These are phyloP conservation scores for Lutraria rhynchaena DNA, from an alignment of 1,140 invertebrate species.

Conservation along the genomic window DNA sequence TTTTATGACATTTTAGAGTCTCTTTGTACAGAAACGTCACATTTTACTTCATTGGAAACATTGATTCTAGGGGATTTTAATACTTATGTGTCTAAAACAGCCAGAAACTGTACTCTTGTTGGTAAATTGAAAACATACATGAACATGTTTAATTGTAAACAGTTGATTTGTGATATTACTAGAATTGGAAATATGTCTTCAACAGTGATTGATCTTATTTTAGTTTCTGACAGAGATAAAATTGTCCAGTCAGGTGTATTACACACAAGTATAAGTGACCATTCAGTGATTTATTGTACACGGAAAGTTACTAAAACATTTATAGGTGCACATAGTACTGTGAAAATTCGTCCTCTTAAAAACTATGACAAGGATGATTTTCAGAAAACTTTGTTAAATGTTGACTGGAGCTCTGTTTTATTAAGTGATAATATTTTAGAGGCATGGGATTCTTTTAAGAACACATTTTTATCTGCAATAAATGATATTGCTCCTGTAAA, in stretches of 20 bases:
- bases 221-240: constrained; percentile 13
- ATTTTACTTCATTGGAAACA: constrained; percentile 16
- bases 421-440: constrained; percentile 7
- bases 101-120: constrained; percentile 3
- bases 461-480: constrained; percentile 16
- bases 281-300: constrained; percentile 9
- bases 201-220: constrained; percentile 14
- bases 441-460: constrained; percentile 27
- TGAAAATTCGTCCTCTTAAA: constrained; percentile 26
- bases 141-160: constrained; percentile 34
- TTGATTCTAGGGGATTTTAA: constrained; percentile 25
- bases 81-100: constrained; percentile 1
- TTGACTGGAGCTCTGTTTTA: constrained; percentile 33
- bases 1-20: constrained; percentile 10
- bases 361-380: constrained; percentile 19
- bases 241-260: constrained; percentile 22
- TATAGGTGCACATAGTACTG: constrained; percentile 24
- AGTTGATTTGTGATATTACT: constrained; percentile 20
- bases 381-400: constrained; percentile 15
- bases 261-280: constrained; percentile 16
- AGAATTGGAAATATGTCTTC: constrained; percentile 1
- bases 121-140: constrained; percentile 12
- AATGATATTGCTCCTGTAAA: constrained; percentile 30
- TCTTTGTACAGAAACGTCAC: neutral
- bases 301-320: constrained; percentile 5